Evolutionary conservation across 2,113 vertebrate genomes (phyloP), one percentile per base, ranked within the genome.

Genomic region (Istiophorus platypterus): DNA sequence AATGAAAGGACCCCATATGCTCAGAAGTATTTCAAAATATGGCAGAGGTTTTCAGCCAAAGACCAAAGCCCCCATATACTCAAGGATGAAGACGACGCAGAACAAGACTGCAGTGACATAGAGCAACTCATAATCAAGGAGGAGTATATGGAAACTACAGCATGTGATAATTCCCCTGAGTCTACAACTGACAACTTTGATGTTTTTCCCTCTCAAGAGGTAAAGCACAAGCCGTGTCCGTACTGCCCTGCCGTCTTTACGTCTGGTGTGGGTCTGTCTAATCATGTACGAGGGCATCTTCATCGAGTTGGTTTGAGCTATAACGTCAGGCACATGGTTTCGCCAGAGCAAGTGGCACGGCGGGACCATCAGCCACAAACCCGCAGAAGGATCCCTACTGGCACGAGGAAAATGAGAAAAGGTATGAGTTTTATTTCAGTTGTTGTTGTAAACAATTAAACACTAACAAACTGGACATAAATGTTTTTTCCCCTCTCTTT

Each of bases 211-310:
- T 24, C 84, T 9, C 85, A 81, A 2, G 77, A 94, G 8, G 92
- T 94, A n/a, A 96, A 97, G 80, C 96, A 95, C 84, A 97, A 97
- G 91, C 95, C 94, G 0, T 98, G 97, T 79, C 97, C 97, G 0
- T 98, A 98, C 81, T 98, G 97, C 92, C 97, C 97, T 61, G 97
- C 97, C 76, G 93, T 95, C 62, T 99, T 99, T 93, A 96, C 98
- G 94, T 97, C 97, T 20, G 97, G 97, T 80, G 97, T 98, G 88
- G 96, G 97, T 51, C 93, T 99, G 91, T 99, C 97, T 81, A 98
- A 98, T 94, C 97, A 99, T 3, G 96, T 98, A 64, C 95, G 97
- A 87, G 97, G 97, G 79, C 97, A 98, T 93, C 96, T 98, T 81
- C 96, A 98, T 90, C 94, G 97, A 93, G 96, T 96, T 75, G 97